Base-by-base conservation (phyloP, 2,113 vertebrate species). In the Rhombomys opimus region DNA sequence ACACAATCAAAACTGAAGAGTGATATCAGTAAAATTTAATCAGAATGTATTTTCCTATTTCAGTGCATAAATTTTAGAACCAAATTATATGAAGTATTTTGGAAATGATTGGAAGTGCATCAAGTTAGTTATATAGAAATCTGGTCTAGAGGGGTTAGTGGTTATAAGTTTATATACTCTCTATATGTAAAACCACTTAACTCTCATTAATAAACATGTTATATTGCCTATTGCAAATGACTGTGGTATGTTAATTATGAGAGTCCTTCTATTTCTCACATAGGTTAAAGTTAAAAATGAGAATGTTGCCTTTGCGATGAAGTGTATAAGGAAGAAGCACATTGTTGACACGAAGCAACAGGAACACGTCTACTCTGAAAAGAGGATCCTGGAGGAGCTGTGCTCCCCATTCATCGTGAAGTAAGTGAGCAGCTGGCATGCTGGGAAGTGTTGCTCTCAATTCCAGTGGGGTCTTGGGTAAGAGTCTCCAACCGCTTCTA, bases 271-370 rank as follows among this genome's bases (percentile, higher is more conserved):
- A 52, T 57, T 94, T 82, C 52, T 93, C 76, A 73, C 2, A 0
- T 78, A 99, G 99, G 99, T 99, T 92, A 99, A 99, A 97, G 98
- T 99, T 35, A 99, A 99, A 98, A 99, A 99, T 68, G 99, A 99
- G 95, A 99, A 99, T 2, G 63, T 97, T 23, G 98, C 99, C 12
- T 99, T 99, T 98, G 99, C 99, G 77, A 98, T 99, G 98, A 99
- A 99, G 96, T 99, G 99, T 88, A 99, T 99, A 76, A 99, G 99
- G 98, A 99, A 99, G 98, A 99, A 99, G 77, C 99, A 99, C 3
- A 97, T 99, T 2, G 99, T 99, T 59, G 99, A 99, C 88, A 99
- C 99, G 2, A 99, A 99, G 32, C 99, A 99, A 73, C 99, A 99
- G 80, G 99, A 99, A 75, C 99, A 99, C 22, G 98, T 99, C 92